Conservation (phyloP, 2,888 invertebrate genomes). For the Andrena fulva region DNA sequence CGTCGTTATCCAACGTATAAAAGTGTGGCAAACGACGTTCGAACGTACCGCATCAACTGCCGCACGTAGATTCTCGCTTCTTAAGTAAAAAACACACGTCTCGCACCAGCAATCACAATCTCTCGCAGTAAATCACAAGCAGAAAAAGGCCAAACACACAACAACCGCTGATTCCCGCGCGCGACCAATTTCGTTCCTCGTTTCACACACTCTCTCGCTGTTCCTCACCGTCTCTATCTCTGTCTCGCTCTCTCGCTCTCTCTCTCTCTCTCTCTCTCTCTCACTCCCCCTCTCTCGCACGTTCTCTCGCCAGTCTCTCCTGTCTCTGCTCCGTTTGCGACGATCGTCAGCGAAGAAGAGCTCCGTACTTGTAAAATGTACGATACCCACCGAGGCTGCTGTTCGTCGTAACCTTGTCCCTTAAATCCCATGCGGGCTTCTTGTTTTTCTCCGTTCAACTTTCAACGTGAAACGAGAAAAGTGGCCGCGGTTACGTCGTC, state of each 20-base stretch:
- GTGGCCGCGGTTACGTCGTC: conserved; percentile 68
- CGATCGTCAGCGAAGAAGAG: conserved; percentile 67
- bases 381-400: conserved; percentile 81
- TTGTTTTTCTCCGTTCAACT: conserved; percentile 48
- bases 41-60: conserved; percentile 76
- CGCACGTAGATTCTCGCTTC: conserved; percentile 73
- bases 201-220: conserved; percentile 77
- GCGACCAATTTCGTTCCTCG: conserved; percentile 81
- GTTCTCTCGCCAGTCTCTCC: conserved; percentile 58
- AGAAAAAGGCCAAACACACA: conserved; percentile 81
- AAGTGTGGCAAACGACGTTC: conserved; percentile 60
- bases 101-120: conserved; percentile 73
- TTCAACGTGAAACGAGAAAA: conserved; percentile 54
- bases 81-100: conserved; percentile 78
- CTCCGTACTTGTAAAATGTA: conserved; percentile 49
- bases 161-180: conserved; percentile 82
- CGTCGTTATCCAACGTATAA: conserved; percentile 72
- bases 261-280: conserved; percentile 34
- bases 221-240: conserved; percentile 63
- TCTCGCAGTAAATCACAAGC: conserved; percentile 75
- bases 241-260: conserved; percentile 39
- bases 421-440: conserved; percentile 76
- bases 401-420: conserved; percentile 70
- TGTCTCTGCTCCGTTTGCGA: conserved; percentile 63
- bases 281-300: conserved; percentile 57